phyloP scores from a whole-genome alignment of 2,797 vertebrate genomes.

The Fistularia tabacaria region DNA sequence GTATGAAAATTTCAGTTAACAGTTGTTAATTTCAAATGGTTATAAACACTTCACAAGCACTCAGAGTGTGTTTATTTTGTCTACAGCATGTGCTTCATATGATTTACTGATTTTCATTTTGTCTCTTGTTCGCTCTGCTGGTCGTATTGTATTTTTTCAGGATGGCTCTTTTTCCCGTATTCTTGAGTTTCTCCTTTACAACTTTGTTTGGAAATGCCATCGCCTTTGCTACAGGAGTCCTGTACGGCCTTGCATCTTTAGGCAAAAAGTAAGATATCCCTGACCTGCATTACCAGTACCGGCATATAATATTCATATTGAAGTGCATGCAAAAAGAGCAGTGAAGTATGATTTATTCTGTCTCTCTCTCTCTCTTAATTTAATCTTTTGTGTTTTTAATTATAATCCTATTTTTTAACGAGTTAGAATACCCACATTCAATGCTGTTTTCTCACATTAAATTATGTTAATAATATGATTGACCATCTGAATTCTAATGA shows the following conservation, averaged over 20 bases:
- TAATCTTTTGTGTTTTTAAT: not conserved
- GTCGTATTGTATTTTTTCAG: slow-evolving; percentile 57
- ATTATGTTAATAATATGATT: no score
- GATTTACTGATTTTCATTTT: slow-evolving; percentile 12
- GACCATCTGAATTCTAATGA: no score
- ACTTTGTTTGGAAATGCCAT: slow-evolving; percentile 92
- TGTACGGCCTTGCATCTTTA: slow-evolving; percentile 91
- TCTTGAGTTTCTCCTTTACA: slow-evolving; percentile 87
- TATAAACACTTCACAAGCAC: slow-evolving; percentile 3
- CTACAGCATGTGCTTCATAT: slow-evolving; percentile 1
- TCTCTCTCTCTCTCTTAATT: not conserved
- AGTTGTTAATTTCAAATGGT: not conserved
- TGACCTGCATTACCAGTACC: not conserved
- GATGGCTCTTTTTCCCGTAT: slow-evolving; percentile 86
- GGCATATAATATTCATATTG: no score
- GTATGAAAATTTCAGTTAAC: not conserved
- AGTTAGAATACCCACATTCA: no score
- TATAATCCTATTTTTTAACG: not conserved
- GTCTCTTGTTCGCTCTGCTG: slow-evolving; percentile 1
- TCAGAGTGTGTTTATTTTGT: not conserved
- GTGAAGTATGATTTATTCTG: no score
- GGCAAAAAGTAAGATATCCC: slow-evolving; percentile 88
- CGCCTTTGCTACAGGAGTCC: slow-evolving; percentile 90
- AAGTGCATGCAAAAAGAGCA: not conserved
- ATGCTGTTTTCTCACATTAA: no score